A percentile compares a stretch with the other conserved stretches of the same genome.
phyloP scores from a whole-genome alignment of 2,797 vertebrate genomes.

The Emydoidea blandingii region DNA sequence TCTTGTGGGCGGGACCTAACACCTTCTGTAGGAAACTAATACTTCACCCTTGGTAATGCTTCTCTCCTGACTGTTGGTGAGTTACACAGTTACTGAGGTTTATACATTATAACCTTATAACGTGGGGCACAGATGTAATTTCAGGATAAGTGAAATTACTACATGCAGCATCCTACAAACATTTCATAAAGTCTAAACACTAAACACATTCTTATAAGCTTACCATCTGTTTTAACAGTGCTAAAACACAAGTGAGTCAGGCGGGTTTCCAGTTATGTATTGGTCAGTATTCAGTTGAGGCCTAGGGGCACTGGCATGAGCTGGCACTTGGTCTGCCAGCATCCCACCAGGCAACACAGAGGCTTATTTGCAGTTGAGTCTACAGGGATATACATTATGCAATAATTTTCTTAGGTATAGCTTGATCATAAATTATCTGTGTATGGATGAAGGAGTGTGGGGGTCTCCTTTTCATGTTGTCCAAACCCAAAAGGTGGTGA shows the following conservation, averaged over 20 bases:
- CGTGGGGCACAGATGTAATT: not conserved
- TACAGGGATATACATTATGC: not conserved
- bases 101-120: not conserved
- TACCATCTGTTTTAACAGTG: not conserved
- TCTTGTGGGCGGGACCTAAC: not conserved
- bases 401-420: not conserved
- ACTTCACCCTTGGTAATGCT: not conserved
- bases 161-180: not conserved
- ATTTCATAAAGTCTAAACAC: not conserved
- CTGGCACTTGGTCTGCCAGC: not conserved
- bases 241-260: not conserved
- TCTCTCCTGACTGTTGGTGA: not conserved
- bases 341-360: not conserved
- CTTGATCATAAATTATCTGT: not conserved
- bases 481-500: not conserved
- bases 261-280: not conserved
- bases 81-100: not conserved
- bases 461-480: slow-evolving; percentile 4
- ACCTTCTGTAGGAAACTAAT: not conserved
- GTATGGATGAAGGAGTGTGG: not conserved
- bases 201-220: not conserved
- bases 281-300: not conserved
- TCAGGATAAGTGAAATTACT: not conserved
- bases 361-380: not conserved
- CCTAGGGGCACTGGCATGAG: not conserved